Evolutionary conservation across 2,888 invertebrate species (phyloP).

Genomic region (Agrochola macilenta): DNA sequence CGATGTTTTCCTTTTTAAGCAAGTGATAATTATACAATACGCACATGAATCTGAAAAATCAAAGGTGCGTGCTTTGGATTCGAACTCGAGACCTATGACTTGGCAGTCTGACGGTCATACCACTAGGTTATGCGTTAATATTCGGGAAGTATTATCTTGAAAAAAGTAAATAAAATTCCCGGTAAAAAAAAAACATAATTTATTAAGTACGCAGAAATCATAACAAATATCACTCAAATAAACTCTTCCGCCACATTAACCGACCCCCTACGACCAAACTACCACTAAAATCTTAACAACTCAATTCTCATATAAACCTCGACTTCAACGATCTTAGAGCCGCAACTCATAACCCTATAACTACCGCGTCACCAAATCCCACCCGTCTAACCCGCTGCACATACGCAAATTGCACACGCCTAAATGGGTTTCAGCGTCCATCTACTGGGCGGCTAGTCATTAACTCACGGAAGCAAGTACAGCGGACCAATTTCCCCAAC

Average conservation of each 20-base stretch:
- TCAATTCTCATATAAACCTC: constrained; percentile 34
- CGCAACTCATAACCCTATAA: constrained; percentile 68
- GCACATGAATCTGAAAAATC: no score
- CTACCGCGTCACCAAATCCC: constrained; percentile 78
- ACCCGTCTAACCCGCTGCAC: constrained; percentile 80
- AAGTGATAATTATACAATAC: no score
- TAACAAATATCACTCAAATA: constrained; percentile 22
- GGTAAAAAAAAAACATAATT: background rate
- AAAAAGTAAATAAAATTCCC: no score
- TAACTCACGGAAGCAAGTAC: constrained; percentile 89
- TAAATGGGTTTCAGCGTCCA: constrained; percentile 89
- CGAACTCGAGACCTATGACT: no score
- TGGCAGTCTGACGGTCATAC: no score
- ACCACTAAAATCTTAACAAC: constrained; percentile 45
- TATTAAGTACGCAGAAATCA: constrained; percentile 12
- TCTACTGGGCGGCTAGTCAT: constrained; percentile 89
- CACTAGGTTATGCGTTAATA: no score
- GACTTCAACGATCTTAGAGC: constrained; percentile 59
- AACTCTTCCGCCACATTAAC: constrained; percentile 12
- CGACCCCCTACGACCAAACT: constrained; percentile 23
- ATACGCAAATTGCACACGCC: constrained; percentile 88
- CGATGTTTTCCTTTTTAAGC: no score
- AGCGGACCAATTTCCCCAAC: constrained; percentile 89
- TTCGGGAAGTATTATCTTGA: no score
- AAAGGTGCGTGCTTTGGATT: no score